Percentiles rank a stretch among this genome's conserved stretches.
Evolutionary conservation across 2,888 invertebrate species (phyloP).

Genomic region (Molorchus minor): DNA sequence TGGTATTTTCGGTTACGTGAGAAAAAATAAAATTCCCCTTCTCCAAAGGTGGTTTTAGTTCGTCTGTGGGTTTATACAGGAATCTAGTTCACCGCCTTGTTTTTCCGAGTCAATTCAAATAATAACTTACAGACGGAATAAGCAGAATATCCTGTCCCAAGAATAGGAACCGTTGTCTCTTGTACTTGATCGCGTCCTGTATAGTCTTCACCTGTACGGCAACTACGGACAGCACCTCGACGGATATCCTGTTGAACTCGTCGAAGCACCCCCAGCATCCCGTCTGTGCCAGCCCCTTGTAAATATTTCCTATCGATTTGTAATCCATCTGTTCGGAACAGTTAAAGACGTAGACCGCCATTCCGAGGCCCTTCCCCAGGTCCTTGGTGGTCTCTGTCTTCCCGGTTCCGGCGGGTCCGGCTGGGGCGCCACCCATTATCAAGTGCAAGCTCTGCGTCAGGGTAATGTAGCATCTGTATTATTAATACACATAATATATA

Average conservation of each 20-base stretch:
- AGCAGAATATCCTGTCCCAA: slow-evolving; percentile 83
- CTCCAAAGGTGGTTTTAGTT: no score
- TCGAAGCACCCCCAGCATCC: slow-evolving; percentile 98
- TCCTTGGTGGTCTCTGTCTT: slow-evolving; percentile 98
- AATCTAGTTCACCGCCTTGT: neutral
- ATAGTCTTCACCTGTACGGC: slow-evolving; percentile 91
- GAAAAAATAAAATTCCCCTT: no score
- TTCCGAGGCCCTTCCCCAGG: slow-evolving; percentile 89
- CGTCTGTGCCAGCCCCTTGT: slow-evolving; percentile 93
- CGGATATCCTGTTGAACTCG: slow-evolving; percentile 94
- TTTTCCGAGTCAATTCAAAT: neutral
- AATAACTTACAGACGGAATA: slow-evolving; percentile 68
- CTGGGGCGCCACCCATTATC: slow-evolving; percentile 97
- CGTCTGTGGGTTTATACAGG: no score
- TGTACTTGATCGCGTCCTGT: slow-evolving; percentile 85
- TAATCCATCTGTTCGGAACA: slow-evolving; percentile 98
- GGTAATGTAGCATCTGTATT: slow-evolving; percentile 90
- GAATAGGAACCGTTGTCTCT: slow-evolving; percentile 83
- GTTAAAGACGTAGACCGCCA: slow-evolving; percentile 94
- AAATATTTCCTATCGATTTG: slow-evolving; percentile 93
- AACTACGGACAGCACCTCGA: slow-evolving; percentile 94
- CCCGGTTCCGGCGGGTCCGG: slow-evolving; percentile 94
- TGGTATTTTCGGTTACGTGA: no score
- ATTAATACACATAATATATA: no score
- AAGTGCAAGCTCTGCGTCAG: slow-evolving; percentile 83